Percentiles rank a stretch among this genome's conserved stretches.
Evolutionary conservation across 2,888 invertebrate genomes (phyloP).

Genomic region (Thera obeliscata): DNA sequence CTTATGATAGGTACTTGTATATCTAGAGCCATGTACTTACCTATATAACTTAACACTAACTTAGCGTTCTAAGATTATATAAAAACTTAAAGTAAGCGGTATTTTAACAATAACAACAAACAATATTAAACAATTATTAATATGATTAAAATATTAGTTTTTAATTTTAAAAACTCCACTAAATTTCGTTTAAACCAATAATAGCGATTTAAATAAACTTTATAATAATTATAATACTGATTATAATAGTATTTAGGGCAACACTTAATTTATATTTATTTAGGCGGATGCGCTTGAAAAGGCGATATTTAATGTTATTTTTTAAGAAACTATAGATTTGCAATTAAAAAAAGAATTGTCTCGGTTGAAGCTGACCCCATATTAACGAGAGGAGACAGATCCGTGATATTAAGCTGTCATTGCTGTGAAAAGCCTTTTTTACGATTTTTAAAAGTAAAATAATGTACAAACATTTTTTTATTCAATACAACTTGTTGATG

Average conservation of each 20-base stretch:
- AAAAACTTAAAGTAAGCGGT: conserved; percentile 24
- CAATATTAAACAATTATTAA: neutral
- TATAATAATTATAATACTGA: too few relatives aligned
- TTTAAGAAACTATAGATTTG: neutral
- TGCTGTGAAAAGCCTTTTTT: too few relatives aligned
- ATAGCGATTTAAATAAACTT: too few relatives aligned
- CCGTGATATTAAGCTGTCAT: neutral
- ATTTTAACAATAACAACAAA: conserved; percentile 8
- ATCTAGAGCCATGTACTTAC: conserved; percentile 53
- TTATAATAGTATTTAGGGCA: neutral
- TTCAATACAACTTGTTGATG: too few relatives aligned
- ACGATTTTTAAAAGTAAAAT: too few relatives aligned
- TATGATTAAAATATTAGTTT: neutral
- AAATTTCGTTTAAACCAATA: too few relatives aligned
- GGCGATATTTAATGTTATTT: neutral
- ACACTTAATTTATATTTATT: neutral
- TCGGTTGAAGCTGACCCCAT: neutral
- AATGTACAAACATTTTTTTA: too few relatives aligned
- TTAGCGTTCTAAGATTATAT: neutral
- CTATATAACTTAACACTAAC: conserved; percentile 11
- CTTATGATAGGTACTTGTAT: conserved; percentile 12
- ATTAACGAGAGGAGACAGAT: neutral
- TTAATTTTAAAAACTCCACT: too few relatives aligned
- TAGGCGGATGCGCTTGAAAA: neutral
- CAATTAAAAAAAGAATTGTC: neutral